Evolutionary conservation across 2,888 invertebrate species (phyloP), one percentile per base, ranked within the genome.

Genomic region (Monopis laevigella): DNA sequence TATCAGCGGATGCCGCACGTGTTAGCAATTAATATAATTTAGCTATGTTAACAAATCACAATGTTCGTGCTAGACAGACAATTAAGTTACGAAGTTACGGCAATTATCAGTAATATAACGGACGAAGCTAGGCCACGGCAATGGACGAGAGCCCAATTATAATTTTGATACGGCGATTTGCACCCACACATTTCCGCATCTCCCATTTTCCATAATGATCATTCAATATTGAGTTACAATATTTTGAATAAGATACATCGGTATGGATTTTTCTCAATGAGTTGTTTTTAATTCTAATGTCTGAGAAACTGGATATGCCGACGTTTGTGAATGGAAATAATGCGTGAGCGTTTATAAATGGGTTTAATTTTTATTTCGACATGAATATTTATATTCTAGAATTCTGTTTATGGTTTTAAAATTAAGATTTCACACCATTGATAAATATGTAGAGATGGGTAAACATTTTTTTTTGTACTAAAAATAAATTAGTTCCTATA

Each of bases 151-250:
- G 60, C 74, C 72, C 66, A 77, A 78, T 80, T 78, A 80, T 74
- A 77, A 67, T 77, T 80, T 78, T 56, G 78, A 59, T 68, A 72
- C 73, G 78, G 75, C 70, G 71, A 62, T 78, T 75, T 58, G 78
- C 78, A 72, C 78, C 78, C 78, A 80, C 78, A 74, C 78, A 70
- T 68, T 78, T 78, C 78, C 78, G 73, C 62, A 62, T 71, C 64
- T 60, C 63, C 66, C 57, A 65, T 64, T 58, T 58, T 19, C 10
- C 6, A 65, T 77, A 74, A 78, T 74, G 72, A 69, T 68, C 24
- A 16, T 40, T 30, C 63, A 65, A 69, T 75, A 74, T 75, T 73
- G 68, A 68, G 64, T 71, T 70, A 70, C 69, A 65, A 69, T 71
- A 67, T 67, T 68, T 63, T 66, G 66, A 65, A 62, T 58, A 58